Conservation (phyloP, 2,888 invertebrate species). For the Emmelina monodactyla region DNA sequence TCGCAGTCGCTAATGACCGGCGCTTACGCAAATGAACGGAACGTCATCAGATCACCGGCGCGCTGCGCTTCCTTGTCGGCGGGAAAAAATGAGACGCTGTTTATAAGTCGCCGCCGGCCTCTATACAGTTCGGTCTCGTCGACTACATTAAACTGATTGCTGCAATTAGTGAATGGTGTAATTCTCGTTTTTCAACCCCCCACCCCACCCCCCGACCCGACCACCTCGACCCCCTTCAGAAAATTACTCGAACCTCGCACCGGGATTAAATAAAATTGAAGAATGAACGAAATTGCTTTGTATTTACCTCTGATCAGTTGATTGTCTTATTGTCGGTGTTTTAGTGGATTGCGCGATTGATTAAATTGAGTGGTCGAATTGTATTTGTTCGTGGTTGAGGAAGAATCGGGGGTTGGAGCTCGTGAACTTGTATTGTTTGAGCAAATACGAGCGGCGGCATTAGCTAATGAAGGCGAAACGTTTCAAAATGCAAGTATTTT, state of each 20-base stretch:
- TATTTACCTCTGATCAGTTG: slow-evolving; percentile 40
- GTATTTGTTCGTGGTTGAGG: slow-evolving; percentile 28
- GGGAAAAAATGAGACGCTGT: too few species aligned
- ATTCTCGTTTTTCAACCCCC: slow-evolving; percentile 57
- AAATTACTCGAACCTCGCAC: slow-evolving; percentile 56
- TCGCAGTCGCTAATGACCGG: too few species aligned
- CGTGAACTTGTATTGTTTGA: too few species aligned
- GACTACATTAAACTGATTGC: slow-evolving; percentile 65
- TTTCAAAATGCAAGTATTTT: too few species aligned
- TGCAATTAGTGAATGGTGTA: slow-evolving; percentile 63
- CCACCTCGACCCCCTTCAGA: slow-evolving; percentile 28
- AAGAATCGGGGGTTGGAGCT: neutral
- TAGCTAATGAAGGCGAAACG: too few species aligned
- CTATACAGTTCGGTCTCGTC: slow-evolving; percentile 46
- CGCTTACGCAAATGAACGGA: too few species aligned
- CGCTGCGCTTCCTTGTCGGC: too few species aligned
- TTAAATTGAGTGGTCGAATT: slow-evolving; percentile 48
- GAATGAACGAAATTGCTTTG: slow-evolving; percentile 53
- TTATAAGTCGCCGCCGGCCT: slow-evolving; percentile 24
- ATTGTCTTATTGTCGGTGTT: slow-evolving; percentile 33
- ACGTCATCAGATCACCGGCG: too few species aligned
- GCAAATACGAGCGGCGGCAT: too few species aligned
- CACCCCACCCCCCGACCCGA: slow-evolving; percentile 16
- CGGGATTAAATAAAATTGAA: slow-evolving; percentile 58
- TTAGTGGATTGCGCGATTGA: slow-evolving; percentile 33